Evolutionary conservation across 2,888 invertebrate genomes (phyloP).

Genomic region (Linhomoeus sp.): DNA sequence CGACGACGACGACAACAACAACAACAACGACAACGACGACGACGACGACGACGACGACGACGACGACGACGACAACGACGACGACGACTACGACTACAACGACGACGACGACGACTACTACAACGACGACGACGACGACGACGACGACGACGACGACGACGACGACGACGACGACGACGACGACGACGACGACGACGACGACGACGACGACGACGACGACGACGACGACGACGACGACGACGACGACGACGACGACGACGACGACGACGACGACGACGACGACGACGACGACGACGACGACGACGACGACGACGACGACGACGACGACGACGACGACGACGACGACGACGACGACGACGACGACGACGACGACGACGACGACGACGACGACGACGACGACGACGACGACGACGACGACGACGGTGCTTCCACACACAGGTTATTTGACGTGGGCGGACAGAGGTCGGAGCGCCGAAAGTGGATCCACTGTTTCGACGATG

Average conservation of each 20-base stretch:
- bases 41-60: not conserved
- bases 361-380: constrained; percentile 26
- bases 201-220: not conserved
- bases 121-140: not conserved
- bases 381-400: constrained; percentile 49
- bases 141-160: not conserved
- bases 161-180: not conserved
- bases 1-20: not conserved
- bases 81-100: not conserved
- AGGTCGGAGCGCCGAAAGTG: no score
- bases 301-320: not conserved
- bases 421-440: not conserved
- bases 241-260: not conserved
- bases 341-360: not conserved
- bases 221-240: not conserved
- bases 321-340: not conserved
- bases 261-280: not conserved
- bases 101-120: not conserved
- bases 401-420: constrained; percentile 75
- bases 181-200: not conserved
- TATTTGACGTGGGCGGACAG: no score
- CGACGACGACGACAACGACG: not conserved
- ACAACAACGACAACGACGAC: not conserved
- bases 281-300: not conserved
- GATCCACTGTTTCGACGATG: no score